These are phyloP conservation scores for Lagopus muta DNA, from an alignment of 2,113 vertebrate genomes.

Conservation along the genomic window DNA sequence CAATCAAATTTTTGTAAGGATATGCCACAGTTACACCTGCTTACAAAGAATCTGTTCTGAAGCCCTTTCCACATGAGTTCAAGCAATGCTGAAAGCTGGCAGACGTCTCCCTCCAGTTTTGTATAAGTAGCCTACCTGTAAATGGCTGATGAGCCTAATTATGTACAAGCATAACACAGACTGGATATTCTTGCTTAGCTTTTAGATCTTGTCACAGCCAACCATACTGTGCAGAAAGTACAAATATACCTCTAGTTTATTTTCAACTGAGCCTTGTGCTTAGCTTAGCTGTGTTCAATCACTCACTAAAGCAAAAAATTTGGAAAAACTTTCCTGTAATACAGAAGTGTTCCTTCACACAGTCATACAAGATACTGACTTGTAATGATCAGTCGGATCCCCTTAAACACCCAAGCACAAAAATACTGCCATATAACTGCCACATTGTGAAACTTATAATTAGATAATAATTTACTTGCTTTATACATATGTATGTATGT, in stretches of 20 bases:
- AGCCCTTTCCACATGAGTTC: neutral
- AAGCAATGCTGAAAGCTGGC: neutral
- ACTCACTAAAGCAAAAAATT: neutral
- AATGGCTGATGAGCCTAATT: neutral
- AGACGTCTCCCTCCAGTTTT: neutral
- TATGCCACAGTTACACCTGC: neutral
- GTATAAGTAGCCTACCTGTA: neutral
- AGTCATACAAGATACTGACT: neutral
- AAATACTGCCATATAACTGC: neutral
- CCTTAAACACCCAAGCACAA: neutral
- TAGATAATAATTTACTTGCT: slow-evolving; percentile 29
- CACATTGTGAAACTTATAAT: slow-evolving; percentile 23
- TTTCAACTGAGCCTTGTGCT: neutral
- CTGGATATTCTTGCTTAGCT: neutral
- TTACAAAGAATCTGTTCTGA: neutral
- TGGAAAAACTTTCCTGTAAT: neutral
- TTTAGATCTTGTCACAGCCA: neutral
- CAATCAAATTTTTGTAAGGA: neutral
- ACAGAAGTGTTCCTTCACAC: neutral
- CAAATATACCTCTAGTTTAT: neutral
- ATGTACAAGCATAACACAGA: neutral
- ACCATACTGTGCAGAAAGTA: neutral
- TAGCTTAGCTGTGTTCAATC: neutral
- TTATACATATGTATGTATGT: slow-evolving; percentile 2
- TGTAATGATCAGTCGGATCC: neutral